These are phyloP conservation scores for Pasiphila rectangulata DNA, from an alignment of 2,888 invertebrate species.

Conservation along the genomic window DNA sequence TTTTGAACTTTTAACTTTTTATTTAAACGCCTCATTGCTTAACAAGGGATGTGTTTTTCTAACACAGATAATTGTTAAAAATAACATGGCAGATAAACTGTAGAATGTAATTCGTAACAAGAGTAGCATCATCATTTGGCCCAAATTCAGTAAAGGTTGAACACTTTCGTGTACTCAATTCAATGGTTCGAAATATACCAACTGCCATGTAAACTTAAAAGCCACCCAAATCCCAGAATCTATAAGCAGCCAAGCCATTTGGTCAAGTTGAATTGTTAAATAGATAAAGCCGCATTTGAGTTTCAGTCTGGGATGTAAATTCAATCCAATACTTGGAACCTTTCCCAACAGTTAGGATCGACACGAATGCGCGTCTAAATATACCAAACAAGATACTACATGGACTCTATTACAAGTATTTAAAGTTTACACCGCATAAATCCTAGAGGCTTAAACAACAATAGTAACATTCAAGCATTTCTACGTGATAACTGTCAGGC, in stretches of 20 bases:
- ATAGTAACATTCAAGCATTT: constrained; percentile 52
- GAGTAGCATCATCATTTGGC: too few species aligned
- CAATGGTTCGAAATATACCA: too few species aligned
- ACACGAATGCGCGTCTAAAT: constrained; percentile 31
- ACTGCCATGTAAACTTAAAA: neutral
- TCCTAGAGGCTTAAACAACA: constrained; percentile 51
- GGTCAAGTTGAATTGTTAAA: neutral
- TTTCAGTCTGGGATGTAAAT: constrained; percentile 10
- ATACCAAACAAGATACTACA: constrained; percentile 37
- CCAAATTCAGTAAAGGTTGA: too few species aligned
- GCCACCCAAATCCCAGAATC: neutral
- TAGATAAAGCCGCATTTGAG: constrained; percentile 5
- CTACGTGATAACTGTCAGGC: constrained; percentile 70
- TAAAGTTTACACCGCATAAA: constrained; percentile 53
- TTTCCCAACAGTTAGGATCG: constrained; percentile 20
- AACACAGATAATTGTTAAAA: too few species aligned
- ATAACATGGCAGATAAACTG: too few species aligned
- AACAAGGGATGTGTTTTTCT: too few species aligned
- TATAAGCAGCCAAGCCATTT: constrained; percentile 1
- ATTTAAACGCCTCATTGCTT: too few species aligned
- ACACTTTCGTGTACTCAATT: too few species aligned
- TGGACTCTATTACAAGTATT: constrained; percentile 48
- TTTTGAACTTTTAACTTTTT: too few species aligned
- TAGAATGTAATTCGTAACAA: too few species aligned
- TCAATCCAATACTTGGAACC: constrained; percentile 18